phyloP scores from a whole-genome alignment of 2,888 invertebrate genomes.

The Metallyticus violacea region DNA sequence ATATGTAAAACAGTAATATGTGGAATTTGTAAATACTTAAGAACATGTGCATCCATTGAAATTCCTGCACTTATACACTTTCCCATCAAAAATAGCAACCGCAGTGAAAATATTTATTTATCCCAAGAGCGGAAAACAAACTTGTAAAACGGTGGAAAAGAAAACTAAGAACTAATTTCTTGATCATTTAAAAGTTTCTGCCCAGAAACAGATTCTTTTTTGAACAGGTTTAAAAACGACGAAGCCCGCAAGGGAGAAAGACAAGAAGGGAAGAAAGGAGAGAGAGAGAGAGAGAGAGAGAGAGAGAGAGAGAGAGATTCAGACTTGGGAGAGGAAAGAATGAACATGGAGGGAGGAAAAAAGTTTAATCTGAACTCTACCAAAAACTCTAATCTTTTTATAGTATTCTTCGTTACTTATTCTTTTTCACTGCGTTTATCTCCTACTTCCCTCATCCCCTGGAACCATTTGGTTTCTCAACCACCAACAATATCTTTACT shows the following conservation, averaged over 20 bases:
- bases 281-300: conserved; percentile 34
- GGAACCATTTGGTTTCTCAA: background rate
- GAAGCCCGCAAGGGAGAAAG: conserved; percentile 4
- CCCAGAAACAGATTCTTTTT: conserved; percentile 33
- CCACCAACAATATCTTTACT: background rate
- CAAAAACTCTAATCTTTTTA: conserved; percentile 19
- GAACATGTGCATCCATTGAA: too few relatives aligned
- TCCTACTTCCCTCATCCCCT: conserved; percentile 1
- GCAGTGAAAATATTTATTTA: background rate
- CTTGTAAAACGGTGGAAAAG: background rate
- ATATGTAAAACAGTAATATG: too few relatives aligned
- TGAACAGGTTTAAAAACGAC: conserved; percentile 22
- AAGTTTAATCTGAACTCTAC: conserved; percentile 30
- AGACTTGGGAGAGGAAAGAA: background rate
- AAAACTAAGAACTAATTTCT: conserved; percentile 48
- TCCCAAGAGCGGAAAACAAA: background rate
- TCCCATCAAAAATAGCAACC: background rate
- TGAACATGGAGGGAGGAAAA: conserved; percentile 22
- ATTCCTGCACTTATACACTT: too few relatives aligned
- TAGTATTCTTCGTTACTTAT: conserved; percentile 18
- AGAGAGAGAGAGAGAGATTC: conserved; percentile 34
- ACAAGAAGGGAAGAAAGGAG: background rate
- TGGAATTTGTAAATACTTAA: too few relatives aligned
- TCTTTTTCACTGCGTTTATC: conserved; percentile 18
- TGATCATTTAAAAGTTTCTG: conserved; percentile 49